Evolutionary conservation across 2,888 invertebrate species (phyloP), one percentile per base, ranked within the genome.

Genomic region (Cephus rjabovi): DNA sequence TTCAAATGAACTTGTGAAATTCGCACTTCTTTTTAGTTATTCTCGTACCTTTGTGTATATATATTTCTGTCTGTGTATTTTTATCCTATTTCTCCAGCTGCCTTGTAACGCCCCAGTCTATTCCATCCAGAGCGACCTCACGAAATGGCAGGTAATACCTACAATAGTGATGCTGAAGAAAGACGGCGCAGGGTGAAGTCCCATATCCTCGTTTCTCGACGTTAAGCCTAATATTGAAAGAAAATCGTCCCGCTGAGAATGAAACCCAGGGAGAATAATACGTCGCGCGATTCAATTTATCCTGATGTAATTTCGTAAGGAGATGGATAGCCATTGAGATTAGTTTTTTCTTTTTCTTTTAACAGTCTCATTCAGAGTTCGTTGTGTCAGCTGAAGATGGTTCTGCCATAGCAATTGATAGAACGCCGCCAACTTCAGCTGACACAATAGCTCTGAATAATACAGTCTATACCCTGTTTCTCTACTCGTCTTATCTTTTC

Each of bases 1-100:
- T 73, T 76, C 77, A 81, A 85, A 81, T 83, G 80, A 83, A 83
- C 81, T 85, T 83, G 79, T 83, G 81, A 82, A 82, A 80, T 81
- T 78, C 78, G 33, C 74, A 30, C 40, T 23, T 73, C 77, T 77
- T 34, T 74, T 75, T 30, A 78, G 12, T 23, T 23, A 30, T 70
- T 15, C 11, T 30, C 70, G 4, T 15, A 30, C 30, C 30, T 30
- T 11, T 33, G 2, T 40, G 6, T 23, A 23, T 56, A 9, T 23
- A 23, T 23, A 40, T 40, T 56, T 35, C 3, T 35, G 35, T 35
- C 12, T 35, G 3, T 12, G 11, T 35, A 0, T 35, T 56, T 56
- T 56, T 56, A 56, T 56, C 9, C 56, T 23, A 23, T 23, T 56
- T 56, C 56, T 56, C 9, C 9, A 9, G 9, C 9, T 6, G 23